Percentiles rank a stretch among this genome's conserved stretches.
These are phyloP conservation scores for Perca fluviatilis DNA, from an alignment of 2,113 vertebrate species.

Conservation along the genomic window DNA sequence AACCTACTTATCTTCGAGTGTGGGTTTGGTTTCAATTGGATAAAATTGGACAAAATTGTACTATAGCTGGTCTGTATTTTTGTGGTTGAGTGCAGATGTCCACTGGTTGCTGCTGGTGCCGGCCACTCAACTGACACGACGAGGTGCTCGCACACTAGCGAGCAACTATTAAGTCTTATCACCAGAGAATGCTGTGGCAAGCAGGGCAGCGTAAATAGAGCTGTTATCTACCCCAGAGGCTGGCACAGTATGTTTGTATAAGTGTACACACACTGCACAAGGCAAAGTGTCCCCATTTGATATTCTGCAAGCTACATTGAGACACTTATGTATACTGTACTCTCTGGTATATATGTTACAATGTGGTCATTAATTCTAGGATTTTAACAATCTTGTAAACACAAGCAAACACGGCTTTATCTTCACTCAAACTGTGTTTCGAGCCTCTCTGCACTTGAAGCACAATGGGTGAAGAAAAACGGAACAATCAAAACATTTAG, in stretches of 20 bases:
- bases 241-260: constrained; percentile 11
- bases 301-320: constrained; percentile 4
- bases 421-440: neutral
- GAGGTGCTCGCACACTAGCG: constrained; percentile 26
- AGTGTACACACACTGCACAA: constrained; percentile 2
- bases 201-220: constrained; percentile 58
- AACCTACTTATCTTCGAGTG: neutral
- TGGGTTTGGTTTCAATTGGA: neutral
- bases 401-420: constrained; percentile 9
- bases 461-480: neutral
- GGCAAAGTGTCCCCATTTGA: constrained; percentile 28
- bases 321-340: neutral
- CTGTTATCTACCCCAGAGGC: constrained; percentile 60
- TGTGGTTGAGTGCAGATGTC: constrained; percentile 41
- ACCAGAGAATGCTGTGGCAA: constrained; percentile 48
- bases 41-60: neutral
- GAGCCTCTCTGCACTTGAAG: constrained; percentile 2
- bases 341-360: neutral
- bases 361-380: neutral
- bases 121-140: constrained; percentile 23
- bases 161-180: constrained; percentile 65
- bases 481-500: neutral
- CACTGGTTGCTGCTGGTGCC: neutral
- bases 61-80: constrained; percentile 14
- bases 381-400: constrained; percentile 15